phyloP scores from a whole-genome alignment of 53 echinoderm and acorn worm species.

The Hippasteria phrygiana region DNA sequence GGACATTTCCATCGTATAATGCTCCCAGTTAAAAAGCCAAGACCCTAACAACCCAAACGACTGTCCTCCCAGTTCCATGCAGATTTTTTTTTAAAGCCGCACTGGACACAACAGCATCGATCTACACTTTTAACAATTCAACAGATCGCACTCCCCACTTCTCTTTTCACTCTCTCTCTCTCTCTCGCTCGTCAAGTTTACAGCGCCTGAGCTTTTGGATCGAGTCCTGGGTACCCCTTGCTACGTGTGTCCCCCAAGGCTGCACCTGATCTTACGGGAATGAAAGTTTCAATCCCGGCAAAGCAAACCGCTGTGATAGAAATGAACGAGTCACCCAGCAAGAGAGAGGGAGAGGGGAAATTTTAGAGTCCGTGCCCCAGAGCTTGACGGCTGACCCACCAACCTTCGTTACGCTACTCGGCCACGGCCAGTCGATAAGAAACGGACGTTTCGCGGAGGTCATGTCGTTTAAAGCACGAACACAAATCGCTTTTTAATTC shows the following conservation, averaged over 20 bases:
- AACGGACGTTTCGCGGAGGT: constrained; percentile 49
- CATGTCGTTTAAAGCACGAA: constrained; percentile 42
- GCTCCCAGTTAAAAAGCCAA: background rate
- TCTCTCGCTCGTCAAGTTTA: background rate
- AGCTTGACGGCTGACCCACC: constrained; percentile 54
- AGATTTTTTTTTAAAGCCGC: constrained; percentile 6
- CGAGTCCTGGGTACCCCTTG: background rate
- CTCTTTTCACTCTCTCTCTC: background rate
- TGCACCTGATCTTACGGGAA: constrained; percentile 62
- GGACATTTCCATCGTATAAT: background rate
- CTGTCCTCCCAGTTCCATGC: background rate
- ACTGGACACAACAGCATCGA: constrained; percentile 38
- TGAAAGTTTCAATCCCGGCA: constrained; percentile 59
- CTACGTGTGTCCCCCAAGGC: constrained; percentile 60
- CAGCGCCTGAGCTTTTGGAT: background rate
- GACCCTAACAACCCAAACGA: constrained; percentile 16
- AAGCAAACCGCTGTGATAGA: constrained; percentile 31
- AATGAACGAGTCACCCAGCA: constrained; percentile 18
- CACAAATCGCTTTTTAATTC: constrained; percentile 26
- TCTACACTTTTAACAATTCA: constrained; percentile 54
- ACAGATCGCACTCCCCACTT: constrained; percentile 13
- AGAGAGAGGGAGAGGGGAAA: constrained; percentile 39
- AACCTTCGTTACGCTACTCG: constrained; percentile 10
- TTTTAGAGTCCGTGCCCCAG: constrained; percentile 38
- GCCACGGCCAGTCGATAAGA: constrained; percentile 53